Evolutionary conservation across 2,888 invertebrate species (phyloP).

Genomic region (Euphydryas editha): DNA sequence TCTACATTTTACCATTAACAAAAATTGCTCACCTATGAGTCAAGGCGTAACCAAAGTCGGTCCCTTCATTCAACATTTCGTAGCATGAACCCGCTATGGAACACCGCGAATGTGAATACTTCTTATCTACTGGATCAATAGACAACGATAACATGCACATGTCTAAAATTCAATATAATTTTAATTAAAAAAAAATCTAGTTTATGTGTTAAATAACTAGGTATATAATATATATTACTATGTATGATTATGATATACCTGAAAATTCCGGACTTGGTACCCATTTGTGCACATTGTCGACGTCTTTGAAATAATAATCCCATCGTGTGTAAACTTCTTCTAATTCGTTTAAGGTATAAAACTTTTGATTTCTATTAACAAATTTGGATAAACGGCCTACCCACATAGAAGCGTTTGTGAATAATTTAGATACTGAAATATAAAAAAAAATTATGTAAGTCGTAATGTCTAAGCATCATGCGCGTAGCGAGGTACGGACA

Average conservation of each 20-base stretch:
- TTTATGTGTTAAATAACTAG: not conserved
- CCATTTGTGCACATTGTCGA: conserved; percentile 39
- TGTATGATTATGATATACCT: conserved; percentile 45
- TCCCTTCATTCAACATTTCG: conserved; percentile 37
- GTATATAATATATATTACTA: not conserved
- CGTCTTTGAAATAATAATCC: conserved; percentile 35
- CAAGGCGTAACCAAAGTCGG: conserved; percentile 43
- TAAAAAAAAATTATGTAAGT: not conserved
- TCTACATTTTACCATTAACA: not conserved
- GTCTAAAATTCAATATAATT: conserved; percentile 46
- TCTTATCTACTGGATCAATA: conserved; percentile 37
- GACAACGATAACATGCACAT: conserved; percentile 50
- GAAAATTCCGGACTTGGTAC: conserved; percentile 51
- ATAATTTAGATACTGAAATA: conserved; percentile 46
- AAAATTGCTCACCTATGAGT: conserved; percentile 41
- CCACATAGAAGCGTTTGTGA: conserved; percentile 46
- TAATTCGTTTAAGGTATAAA: conserved; percentile 13
- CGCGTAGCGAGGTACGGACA: too few species aligned
- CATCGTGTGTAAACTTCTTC: conserved; percentile 33
- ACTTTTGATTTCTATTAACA: conserved; percentile 13
- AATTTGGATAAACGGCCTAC: conserved; percentile 38
- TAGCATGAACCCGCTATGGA: conserved; percentile 30
- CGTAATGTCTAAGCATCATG: too few species aligned
- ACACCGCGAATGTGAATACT: conserved; percentile 6
- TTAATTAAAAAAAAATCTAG: not conserved